phyloP scores from a whole-genome alignment of 2,888 invertebrate genomes.

The Yponomeuta cagnagella region DNA sequence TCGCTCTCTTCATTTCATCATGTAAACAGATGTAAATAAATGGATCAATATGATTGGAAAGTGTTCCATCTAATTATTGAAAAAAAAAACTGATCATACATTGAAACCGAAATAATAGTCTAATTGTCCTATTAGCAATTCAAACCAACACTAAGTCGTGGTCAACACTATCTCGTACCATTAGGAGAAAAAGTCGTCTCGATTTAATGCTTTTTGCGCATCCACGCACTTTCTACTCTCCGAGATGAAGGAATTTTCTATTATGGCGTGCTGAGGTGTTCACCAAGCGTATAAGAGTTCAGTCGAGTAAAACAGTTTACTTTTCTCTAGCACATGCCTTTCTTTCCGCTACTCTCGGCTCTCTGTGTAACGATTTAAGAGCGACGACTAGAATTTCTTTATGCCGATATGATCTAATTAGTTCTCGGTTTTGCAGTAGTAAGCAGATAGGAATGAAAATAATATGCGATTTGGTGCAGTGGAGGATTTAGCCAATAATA shows the following conservation, averaged over 20 bases:
- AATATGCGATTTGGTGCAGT: neutral
- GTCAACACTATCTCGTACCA: neutral
- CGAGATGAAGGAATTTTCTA: slow-evolving; percentile 15
- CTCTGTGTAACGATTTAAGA: neutral
- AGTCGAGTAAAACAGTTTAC: slow-evolving; percentile 12
- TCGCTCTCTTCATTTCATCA: no score
- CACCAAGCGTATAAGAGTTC: neutral
- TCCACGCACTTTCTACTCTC: slow-evolving; percentile 13
- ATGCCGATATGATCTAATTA: neutral
- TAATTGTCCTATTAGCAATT: neutral
- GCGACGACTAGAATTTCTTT: neutral
- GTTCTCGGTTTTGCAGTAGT: neutral
- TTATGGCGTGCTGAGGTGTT: slow-evolving; percentile 15
- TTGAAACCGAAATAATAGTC: neutral
- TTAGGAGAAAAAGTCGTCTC: neutral
- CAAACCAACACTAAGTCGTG: neutral
- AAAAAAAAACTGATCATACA: neutral
- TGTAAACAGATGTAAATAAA: no score
- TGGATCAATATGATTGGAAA: neutral
- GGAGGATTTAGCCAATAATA: neutral
- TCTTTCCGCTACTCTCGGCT: neutral
- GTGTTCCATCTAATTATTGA: neutral
- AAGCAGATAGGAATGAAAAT: neutral
- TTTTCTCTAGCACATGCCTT: slow-evolving; percentile 14
- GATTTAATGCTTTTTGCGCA: slow-evolving; percentile 14